Base-by-base conservation (phyloP, 1,140 invertebrate genomes). In the Lucilia cuprina region DNA sequence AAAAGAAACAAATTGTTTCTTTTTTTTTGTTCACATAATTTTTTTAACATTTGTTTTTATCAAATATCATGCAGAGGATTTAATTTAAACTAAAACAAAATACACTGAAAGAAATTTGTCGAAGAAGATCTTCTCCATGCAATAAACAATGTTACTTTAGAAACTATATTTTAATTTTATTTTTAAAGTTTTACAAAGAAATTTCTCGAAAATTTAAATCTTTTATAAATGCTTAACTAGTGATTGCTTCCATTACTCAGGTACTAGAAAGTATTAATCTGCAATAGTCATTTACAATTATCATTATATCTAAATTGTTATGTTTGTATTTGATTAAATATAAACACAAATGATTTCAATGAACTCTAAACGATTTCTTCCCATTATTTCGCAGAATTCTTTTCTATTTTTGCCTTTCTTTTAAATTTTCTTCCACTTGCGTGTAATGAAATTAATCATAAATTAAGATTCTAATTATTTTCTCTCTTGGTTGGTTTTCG, bases 381-480 rank as follows among this genome's bases (percentile, higher is more conserved):
- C 5, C 1, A 14, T 5, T 12, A 49, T 49, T 49, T 55, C 12
- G 50, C 17, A 10, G 50, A n/a, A 17, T 14, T 55, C 50, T 14
- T 55, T 55, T 13, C 49, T 49, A 49, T 55, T 55, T n/a, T 13
- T 41, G 7, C 41, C 41, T 8, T 41, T 41, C 41, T 41, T 41
- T 41, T 41, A 41, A 41, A 41, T 70, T 5, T 70, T 70, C 7
- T 30, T 77, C 14, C 34, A 41, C 74, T 77, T 77, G 74, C 74
- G 74, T 77, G 41, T 80, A 80, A 80, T 7, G 13, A 49, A 47
- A 21, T 41, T 80, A 49, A 49, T 14, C 77, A 49, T 80, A 30
- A 80, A 80, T 49, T 49, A 80, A 49, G 47, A 80, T 80, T 49
- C 10, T 50, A 80, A 80, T 80, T 80, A 80, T 80, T 80, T 80